Base-by-base conservation (phyloP, 2,113 vertebrate genomes). In the Syngnathoides biaculeatus region DNA sequence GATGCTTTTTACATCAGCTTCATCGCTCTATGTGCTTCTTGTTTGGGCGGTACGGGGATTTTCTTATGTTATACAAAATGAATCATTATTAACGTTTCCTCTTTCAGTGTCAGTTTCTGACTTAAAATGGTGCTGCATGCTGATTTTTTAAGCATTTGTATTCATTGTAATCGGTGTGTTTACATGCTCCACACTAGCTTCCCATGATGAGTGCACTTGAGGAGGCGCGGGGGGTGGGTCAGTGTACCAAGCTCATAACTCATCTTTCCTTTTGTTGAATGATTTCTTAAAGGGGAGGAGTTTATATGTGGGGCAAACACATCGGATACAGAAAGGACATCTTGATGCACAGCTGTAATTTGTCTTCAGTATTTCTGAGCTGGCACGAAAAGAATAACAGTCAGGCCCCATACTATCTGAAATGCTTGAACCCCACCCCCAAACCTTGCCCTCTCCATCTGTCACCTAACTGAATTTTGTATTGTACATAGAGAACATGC, bases 21-120 rank as follows among this genome's bases (percentile, higher is more conserved):
- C 79, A 88, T 90, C 84, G 86, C 88, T 85, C 88, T 82, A 92
- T 87, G 88, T 78, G 75, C 82, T 87, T 84, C 85, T 90, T 92
- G 87, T 90, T 92, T 83, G 64, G 79, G 74, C 58, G 77, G 88
- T 80, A 60, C 66, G 68, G 85, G 87, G 81, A 86, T 82, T 86
- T 85, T 79, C 73, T 87, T 89, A 86, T 86, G 89, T 86, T 81
- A 88, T 86, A 82, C 78, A 59, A 59, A 73, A 77, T 91, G 83
- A 90, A 87, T 91, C 88, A 90, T 82, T 84, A 85, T 88, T 83
- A 85, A 81, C 77, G 88, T 87, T 77, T 84, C 78, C 75, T 84
- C 86, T 68, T 89, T 89, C 69, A 60, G 66, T 79, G 52, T 35
- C 72, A 68, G 84, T 78, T 59, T 75, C 75, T 66, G 65, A 72